Base-by-base conservation (phyloP, 53 echinoderm and acorn worm species). In the Holothuria scabra region DNA sequence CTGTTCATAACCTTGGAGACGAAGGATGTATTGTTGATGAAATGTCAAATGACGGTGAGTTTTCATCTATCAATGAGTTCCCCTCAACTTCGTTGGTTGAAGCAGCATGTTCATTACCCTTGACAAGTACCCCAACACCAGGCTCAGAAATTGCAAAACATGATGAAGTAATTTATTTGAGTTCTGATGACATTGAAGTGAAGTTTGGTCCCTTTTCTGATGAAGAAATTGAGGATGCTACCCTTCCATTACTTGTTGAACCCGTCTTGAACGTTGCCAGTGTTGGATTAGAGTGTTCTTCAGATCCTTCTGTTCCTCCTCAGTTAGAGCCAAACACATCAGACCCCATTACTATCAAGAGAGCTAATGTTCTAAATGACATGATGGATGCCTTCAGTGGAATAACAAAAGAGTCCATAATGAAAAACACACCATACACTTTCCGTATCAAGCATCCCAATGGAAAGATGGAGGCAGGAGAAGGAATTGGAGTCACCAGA, bases 401-500 rank as follows among this genome's bases (percentile, higher is more conserved):
- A 9, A 56, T 57, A 18, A 55, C 55, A 24, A 76, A 76, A 30
- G 20, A 20, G 19, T 28, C 55, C 30, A 41, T 71, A 37, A 8
- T 13, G 38, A 41, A 41, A 38, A 71, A 71, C 0, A 41, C 7
- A 7, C n/a, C 46, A 1, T 71, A 12, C 44, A 71, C 12, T 38
- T 76, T 37, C 16, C 25, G 37, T n/a, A n/a, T 64, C 10, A n/a
- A 64, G 38, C 65, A 41, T 37, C 62, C 46, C 33, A 37, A 46
- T 41, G 46, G 76, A 28, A 76, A 28, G 23, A 76, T 76, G 76
- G 84, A 79, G 12, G 85, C 33, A 30, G 90, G 85, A 46, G 74
- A 81, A 32, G 59, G 71, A 23, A 81, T 59, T 29, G 90, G 82
- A 16, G 81, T 89, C 3, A 41, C 80, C 1, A 80, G 89, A 38